phyloP scores from a whole-genome alignment of 2,797 vertebrate genomes.

The Ptychobarbus kaznakovi region DNA sequence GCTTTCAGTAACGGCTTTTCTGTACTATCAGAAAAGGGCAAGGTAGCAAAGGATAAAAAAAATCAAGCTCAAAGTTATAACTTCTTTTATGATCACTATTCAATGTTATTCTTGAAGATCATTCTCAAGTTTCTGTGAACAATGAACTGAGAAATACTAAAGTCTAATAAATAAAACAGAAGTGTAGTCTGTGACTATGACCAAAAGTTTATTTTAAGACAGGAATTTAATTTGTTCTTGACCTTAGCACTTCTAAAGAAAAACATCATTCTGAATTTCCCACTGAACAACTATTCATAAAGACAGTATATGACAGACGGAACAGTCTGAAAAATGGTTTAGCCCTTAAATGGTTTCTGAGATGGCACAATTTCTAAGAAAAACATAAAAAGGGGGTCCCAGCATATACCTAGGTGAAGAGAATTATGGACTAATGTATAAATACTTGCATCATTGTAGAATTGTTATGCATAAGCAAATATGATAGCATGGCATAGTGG shows the following conservation, averaged over 20 bases:
- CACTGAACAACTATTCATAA: background rate
- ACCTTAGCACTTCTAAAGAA: background rate
- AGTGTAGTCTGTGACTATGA: background rate
- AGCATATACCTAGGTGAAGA: background rate
- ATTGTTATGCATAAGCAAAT: background rate
- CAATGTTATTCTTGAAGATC: background rate
- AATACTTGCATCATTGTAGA: background rate
- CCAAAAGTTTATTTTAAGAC: background rate
- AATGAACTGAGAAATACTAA: background rate
- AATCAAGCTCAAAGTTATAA: background rate
- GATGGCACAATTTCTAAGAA: background rate
- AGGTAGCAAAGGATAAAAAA: background rate
- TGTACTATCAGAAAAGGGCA: background rate
- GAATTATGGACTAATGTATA: background rate
- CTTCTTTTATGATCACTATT: background rate
- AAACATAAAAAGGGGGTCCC: background rate
- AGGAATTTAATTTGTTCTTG: background rate
- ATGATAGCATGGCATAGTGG: background rate
- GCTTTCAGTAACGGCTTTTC: background rate
- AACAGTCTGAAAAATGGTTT: background rate
- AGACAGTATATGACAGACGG: background rate
- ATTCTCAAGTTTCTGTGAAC: background rate
- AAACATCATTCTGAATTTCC: background rate
- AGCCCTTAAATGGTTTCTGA: background rate
- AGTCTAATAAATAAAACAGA: background rate